Evolutionary conservation across 2,797 vertebrate species (phyloP).

Genomic region (Lemur catta): DNA sequence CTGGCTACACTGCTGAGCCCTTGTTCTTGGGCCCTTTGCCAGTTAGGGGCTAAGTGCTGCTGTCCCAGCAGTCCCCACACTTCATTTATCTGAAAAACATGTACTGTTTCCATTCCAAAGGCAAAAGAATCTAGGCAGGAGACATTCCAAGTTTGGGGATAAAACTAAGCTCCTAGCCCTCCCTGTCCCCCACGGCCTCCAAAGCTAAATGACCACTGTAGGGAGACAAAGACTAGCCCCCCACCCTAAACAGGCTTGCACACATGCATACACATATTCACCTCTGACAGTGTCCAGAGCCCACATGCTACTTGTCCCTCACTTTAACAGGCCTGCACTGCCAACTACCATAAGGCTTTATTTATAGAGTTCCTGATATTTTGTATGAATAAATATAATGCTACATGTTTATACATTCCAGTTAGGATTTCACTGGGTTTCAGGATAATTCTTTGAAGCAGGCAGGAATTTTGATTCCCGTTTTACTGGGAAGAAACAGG

Average conservation of each 20-base stretch:
- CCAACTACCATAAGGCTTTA: neutral
- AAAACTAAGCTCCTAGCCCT: constrained; percentile 70
- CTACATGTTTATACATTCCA: constrained; percentile 46
- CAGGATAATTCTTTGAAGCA: constrained; percentile 49
- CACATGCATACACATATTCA: neutral
- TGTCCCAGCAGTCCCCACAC: constrained; percentile 34
- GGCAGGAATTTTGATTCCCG: constrained; percentile 41
- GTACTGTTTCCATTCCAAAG: constrained; percentile 70
- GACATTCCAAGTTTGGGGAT: constrained; percentile 76
- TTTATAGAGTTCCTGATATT: constrained; percentile 16
- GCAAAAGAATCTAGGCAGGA: constrained; percentile 62
- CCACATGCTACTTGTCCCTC: neutral
- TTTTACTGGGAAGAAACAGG: constrained; percentile 29
- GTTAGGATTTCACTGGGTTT: constrained; percentile 60
- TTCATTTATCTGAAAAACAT: constrained; percentile 70
- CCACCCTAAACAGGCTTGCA: neutral
- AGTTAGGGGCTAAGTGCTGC: constrained; percentile 47
- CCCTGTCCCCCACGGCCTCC: neutral
- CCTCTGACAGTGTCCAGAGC: neutral
- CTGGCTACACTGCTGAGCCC: constrained; percentile 13
- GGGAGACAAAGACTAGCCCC: neutral
- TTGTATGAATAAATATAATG: constrained; percentile 14
- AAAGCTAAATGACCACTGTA: constrained; percentile 12
- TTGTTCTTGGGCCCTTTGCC: constrained; percentile 37
- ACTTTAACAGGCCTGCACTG: neutral